Base-by-base conservation (phyloP, 1,140 invertebrate genomes). In the Gryllus bimaculatus region DNA sequence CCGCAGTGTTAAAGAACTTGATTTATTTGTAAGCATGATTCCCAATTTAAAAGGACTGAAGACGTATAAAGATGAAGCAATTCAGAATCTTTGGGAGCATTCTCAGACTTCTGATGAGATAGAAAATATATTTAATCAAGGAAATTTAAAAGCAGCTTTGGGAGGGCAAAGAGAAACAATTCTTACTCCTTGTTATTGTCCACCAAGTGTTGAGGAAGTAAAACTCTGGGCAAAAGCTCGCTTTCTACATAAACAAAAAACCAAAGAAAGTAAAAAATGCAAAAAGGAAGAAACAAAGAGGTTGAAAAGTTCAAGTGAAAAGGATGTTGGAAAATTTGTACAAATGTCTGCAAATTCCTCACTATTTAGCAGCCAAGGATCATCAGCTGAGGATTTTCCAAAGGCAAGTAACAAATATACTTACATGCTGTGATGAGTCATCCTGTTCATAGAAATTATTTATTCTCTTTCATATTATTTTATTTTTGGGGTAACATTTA, bases 141-240 rank as follows among this genome's bases (percentile, higher is more conserved):
- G 7, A 47, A 74, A 26, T 21, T 47, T 78, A 21, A 78, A 74
- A 20, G 47, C 78, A n/a, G 78, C 54, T 18, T 78, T 78, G 47
- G 78, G 48, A n/a, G 26, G 78, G 66, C 18, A 78, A 39, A 26
- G 78, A 73, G 78, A 74, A 74, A 49, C 54, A 10, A 8, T 74
- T 12, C 18, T 78, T 74, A 78, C 49, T 8, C 48, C 54, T 8
- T 39, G 54, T 78, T 73, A 20, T n/a, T 15, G 21, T 15, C 49
- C 78, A 0, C 78, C 78, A 8, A 73, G 20, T 73, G 47, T 73
- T 47, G 15, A n/a, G 66, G 54, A 78, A 15, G 73, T 78, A 15
- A 74, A 39, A 18, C n/a, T 73, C 21, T 78, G 78, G 78, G 8
- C 26, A 39, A 39, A 39, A 5, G 26, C 26, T 39, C 26, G 26